Percentiles rank a stretch among this genome's conserved stretches.
Conservation (phyloP, 2,888 invertebrate genomes). For the Pachycephus smyrnensis region DNA sequence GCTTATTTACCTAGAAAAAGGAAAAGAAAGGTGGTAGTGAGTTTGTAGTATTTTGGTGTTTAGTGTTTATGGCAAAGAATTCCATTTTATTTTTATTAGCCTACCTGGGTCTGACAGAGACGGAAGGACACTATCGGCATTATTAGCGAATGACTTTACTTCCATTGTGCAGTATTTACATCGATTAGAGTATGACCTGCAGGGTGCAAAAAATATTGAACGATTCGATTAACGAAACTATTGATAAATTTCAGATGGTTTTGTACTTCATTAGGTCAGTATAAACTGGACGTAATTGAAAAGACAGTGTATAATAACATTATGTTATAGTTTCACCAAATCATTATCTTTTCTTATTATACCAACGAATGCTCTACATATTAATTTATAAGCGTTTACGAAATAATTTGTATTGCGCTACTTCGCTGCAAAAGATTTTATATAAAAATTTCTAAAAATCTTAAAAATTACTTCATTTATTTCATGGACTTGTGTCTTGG, state of each 20-base stretch:
- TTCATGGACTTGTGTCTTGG: neutral
- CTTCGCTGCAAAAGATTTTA: too few relatives aligned
- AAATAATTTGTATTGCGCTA: too few relatives aligned
- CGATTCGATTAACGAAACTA: neutral
- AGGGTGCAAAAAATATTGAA: neutral
- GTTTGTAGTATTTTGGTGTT: neutral
- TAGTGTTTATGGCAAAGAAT: neutral
- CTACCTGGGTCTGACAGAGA: neutral
- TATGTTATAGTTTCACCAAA: too few relatives aligned
- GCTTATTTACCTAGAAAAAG: neutral
- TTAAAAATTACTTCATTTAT: too few relatives aligned
- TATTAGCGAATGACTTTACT: neutral
- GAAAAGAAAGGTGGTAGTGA: neutral
- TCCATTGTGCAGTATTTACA: neutral
- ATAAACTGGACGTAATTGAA: neutral
- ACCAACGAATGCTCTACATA: too few relatives aligned
- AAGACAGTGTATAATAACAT: neutral
- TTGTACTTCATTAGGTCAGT: neutral
- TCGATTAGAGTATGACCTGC: neutral
- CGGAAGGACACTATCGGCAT: neutral
- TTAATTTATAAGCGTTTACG: too few relatives aligned
- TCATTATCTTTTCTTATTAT: too few relatives aligned
- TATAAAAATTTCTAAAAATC: too few relatives aligned
- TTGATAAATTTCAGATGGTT: neutral
- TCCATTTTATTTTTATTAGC: neutral